Conservation (phyloP, 2,113 vertebrate genomes). For the Axis porcinus region DNA sequence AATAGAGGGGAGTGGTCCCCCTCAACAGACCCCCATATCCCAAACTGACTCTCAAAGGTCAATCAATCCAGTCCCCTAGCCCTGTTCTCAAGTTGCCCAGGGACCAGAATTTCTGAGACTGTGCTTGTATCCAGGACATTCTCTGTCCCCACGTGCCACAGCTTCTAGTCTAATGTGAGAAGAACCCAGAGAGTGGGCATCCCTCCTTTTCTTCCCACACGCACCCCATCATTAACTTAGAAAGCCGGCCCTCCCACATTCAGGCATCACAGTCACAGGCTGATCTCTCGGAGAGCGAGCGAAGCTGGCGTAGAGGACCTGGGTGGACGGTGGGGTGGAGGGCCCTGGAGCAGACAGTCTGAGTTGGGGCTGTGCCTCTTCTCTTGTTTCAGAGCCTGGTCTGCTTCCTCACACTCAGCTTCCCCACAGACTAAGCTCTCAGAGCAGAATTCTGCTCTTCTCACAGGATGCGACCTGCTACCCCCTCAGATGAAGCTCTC, state of each 20-base stretch:
- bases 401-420: neutral
- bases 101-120: slow-evolving; percentile 3
- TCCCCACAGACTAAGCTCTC: neutral
- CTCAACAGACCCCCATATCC: slow-evolving; percentile 30
- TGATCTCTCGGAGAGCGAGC: neutral
- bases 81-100: neutral
- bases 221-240: neutral
- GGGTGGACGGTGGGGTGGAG: neutral
- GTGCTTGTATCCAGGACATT: neutral
- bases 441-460: neutral
- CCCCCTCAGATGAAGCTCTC: neutral
- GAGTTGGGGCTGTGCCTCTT: neutral
- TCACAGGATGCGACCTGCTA: neutral
- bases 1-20: slow-evolving; percentile 29
- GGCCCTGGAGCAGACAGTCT: neutral
- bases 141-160: neutral
- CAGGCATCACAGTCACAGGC: neutral
- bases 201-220: neutral
- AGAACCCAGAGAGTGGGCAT: neutral
- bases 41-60: slow-evolving; percentile 51
- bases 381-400: neutral
- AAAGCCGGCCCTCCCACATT: neutral
- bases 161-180: neutral
- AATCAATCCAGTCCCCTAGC: neutral
- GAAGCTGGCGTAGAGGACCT: neutral